These are phyloP conservation scores for Melanerpes aurifrons DNA, from an alignment of 2,113 vertebrate species.

Conservation along the genomic window DNA sequence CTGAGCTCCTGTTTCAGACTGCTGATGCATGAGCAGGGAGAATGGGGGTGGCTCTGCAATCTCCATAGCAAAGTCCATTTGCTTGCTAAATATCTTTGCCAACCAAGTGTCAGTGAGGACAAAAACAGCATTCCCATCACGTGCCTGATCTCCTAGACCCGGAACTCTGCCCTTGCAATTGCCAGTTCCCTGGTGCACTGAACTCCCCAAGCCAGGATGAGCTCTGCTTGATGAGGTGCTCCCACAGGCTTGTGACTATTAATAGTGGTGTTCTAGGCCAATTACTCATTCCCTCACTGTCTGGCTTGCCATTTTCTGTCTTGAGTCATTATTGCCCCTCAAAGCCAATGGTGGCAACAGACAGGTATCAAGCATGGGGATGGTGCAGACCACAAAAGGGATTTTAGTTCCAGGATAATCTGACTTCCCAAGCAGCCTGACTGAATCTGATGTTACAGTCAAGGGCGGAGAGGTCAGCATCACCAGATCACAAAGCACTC, in stretches of 20 bases:
- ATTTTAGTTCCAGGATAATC: neutral
- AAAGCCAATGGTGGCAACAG: neutral
- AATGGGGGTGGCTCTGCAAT: neutral
- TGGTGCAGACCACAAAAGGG: fast-evolving
- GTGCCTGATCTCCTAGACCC: neutral
- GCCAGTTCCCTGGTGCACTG: neutral
- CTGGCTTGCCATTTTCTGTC: neutral
- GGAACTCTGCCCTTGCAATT: neutral
- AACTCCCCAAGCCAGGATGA: fast-evolving
- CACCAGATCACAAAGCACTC: neutral
- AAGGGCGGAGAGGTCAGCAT: fast-evolving
- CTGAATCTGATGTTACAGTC: neutral
- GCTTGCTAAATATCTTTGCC: neutral
- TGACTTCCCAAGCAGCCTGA: neutral
- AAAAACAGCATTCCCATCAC: neutral
- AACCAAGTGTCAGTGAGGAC: neutral
- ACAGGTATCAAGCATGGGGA: fast-evolving
- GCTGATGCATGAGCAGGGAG: neutral
- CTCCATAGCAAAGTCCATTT: neutral
- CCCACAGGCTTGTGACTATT: neutral
- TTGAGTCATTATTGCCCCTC: neutral
- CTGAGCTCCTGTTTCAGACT: neutral
- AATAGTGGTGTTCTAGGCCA: neutral
- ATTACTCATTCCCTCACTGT: neutral
- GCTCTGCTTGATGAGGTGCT: neutral